Evolutionary conservation across 1,140 invertebrate species (phyloP).

Genomic region (Drosophila lacteicornis): DNA sequence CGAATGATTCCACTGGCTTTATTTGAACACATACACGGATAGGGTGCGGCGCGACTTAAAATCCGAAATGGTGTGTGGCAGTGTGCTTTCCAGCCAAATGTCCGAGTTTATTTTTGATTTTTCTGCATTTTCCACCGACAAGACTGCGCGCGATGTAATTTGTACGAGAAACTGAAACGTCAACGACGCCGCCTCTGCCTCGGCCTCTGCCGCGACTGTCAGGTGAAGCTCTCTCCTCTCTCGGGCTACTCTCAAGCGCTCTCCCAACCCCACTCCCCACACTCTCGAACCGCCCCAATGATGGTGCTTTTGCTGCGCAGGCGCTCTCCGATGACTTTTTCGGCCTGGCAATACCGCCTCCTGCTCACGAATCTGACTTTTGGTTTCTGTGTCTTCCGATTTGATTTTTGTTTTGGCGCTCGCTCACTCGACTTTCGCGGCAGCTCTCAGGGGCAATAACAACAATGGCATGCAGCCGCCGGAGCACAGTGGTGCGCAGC

Average conservation of each 20-base stretch:
- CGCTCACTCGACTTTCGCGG: constrained; percentile 75
- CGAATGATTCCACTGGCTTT: not conserved
- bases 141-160: constrained; percentile 73
- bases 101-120: constrained; percentile 55
- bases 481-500: constrained; percentile 47
- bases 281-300: constrained; percentile 38
- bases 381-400: constrained; percentile 32
- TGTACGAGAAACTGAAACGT: constrained; percentile 76
- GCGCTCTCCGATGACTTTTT: constrained; percentile 48
- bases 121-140: constrained; percentile 65
- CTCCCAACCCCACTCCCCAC: constrained; percentile 25
- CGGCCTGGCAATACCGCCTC: constrained; percentile 51
- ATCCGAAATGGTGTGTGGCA: constrained; percentile 9
- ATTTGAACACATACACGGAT: constrained; percentile 24
- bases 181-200: constrained; percentile 57
- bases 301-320: constrained; percentile 61
- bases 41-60: constrained; percentile 14
- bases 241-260: constrained; percentile 6
- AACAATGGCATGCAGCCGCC: constrained; percentile 54
- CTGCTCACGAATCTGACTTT: constrained; percentile 20
- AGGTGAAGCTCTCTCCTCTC: constrained; percentile 44
- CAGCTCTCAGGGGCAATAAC: constrained; percentile 39
- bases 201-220: constrained; percentile 38
- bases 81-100: constrained; percentile 45
- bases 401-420: constrained; percentile 40